Evolutionary conservation across 2,113 vertebrate species (phyloP).

Genomic region (Boulengeromyrus knoepffleri): DNA sequence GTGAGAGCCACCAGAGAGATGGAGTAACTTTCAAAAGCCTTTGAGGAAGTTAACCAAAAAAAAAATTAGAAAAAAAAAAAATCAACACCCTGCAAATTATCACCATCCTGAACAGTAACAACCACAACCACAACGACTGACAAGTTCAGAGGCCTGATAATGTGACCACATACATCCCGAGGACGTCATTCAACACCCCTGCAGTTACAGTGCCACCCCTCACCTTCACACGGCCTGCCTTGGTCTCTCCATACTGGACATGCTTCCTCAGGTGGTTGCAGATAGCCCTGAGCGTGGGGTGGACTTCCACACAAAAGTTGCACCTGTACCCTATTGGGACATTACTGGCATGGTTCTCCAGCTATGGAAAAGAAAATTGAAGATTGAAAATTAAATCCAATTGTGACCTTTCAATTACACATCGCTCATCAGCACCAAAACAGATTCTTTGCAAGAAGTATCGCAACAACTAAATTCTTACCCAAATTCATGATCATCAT

Average conservation of each 20-base stretch:
- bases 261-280: conserved; percentile 97
- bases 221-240: conserved; percentile 69
- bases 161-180: neutral
- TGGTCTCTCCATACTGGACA: conserved; percentile 84
- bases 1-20: neutral
- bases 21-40: neutral
- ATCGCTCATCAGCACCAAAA: neutral
- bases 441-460: neutral
- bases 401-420: neutral
- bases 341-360: conserved; percentile 45
- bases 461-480: neutral
- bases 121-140: neutral
- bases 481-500: neutral
- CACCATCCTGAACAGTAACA: neutral
- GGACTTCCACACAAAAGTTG: conserved; percentile 93
- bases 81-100: neutral
- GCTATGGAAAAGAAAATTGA: conserved; percentile 16
- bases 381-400: neutral
- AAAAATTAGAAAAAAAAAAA: too few relatives aligned
- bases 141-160: neutral
- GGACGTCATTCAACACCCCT: neutral
- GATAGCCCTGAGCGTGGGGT: conserved; percentile 90
- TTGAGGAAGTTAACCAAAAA: neutral
- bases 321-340: conserved; percentile 83
- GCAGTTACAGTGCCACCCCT: conserved; percentile 12